Evolutionary conservation across 2,797 vertebrate genomes (phyloP), one percentile per base, ranked within the genome.

Genomic region (Ctenochaetus hawaiiensis): DNA sequence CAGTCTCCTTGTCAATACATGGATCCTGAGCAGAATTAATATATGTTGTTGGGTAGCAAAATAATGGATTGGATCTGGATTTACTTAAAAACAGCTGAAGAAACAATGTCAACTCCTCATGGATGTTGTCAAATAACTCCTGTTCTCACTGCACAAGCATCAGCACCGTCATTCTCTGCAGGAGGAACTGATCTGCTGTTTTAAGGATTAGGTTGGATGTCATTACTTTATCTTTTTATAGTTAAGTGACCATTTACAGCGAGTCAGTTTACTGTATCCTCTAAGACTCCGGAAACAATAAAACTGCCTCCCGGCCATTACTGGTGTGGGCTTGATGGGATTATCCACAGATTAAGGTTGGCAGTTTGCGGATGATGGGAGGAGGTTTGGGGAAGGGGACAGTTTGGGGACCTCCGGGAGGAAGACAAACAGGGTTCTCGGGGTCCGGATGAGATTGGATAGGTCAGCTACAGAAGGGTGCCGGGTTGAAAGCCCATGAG

Each of bases 251-350:
- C 6, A 4, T 18, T 23, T 26, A 45, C 37, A 62, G 45, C 76
- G 20, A 14, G 47, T 52, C 8, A 22, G 61, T 71, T 30, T 18
- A 45, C 43, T 76, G 51, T 51, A 75, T 75, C 75, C 66, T 39
- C 59, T 51, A n/a, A 54, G 43, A 64, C 49, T 61, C 16, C 2
- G 52, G 49, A 75, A 63, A 78, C 58, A 67, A 68, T 67, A 54
- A 76, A 83, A 77, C 61, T 18, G 56, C 63, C 70, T 86, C 17
- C 41, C 16, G 67, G 58, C 45, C 37, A 49, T 87, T 84, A 85
- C 88, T 85, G 83, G 89, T 91, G 78, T 81, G 67, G 49, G 72
- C 57, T 73, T 72, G 77, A 89, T 90, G 81, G 85, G 85, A 88
- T 89, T 77, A 88, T 90, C 77, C 59, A 20, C 58, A 81, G 80